A percentile compares a stretch with the other conserved stretches of the same genome.
Evolutionary conservation across 2,797 vertebrate species (phyloP).

Genomic region (Naso thynnoides): DNA sequence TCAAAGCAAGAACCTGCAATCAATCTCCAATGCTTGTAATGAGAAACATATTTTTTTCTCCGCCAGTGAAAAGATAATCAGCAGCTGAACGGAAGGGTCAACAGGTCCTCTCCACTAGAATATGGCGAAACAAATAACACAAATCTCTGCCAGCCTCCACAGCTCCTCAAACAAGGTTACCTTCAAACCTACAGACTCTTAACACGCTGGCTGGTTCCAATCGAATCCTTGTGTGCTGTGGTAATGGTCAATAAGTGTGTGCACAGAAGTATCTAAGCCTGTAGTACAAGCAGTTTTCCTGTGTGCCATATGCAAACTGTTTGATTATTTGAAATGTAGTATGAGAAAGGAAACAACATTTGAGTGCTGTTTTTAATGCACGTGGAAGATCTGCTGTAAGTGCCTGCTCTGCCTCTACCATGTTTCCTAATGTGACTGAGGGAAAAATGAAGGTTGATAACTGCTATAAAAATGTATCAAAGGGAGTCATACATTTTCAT

Average conservation of each 20-base stretch:
- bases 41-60: conserved; percentile 80
- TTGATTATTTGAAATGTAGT: conserved; percentile 25
- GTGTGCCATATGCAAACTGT: background rate
- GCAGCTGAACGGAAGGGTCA: conserved; percentile 71
- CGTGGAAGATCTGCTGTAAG: background rate
- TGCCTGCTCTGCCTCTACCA: background rate
- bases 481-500: conserved; percentile 38
- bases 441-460: conserved; percentile 33
- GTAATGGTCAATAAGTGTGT: conserved; percentile 32
- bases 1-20: conserved; percentile 67
- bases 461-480: conserved; percentile 45
- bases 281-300: conserved; percentile 1
- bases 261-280: background rate
- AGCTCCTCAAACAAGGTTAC: conserved; percentile 65
- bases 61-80: conserved; percentile 79
- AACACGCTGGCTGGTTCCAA: conserved; percentile 31
- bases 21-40: conserved; percentile 77
- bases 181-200: conserved; percentile 48
- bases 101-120: conserved; percentile 64
- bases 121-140: conserved; percentile 65
- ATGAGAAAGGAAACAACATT: background rate
- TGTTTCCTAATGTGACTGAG: background rate
- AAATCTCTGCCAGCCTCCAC: conserved; percentile 54
- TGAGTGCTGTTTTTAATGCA: background rate
- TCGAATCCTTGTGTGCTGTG: too few species aligned